Evolutionary conservation across 1,140 invertebrate genomes (phyloP).

Genomic region (Drosophila triauraria): DNA sequence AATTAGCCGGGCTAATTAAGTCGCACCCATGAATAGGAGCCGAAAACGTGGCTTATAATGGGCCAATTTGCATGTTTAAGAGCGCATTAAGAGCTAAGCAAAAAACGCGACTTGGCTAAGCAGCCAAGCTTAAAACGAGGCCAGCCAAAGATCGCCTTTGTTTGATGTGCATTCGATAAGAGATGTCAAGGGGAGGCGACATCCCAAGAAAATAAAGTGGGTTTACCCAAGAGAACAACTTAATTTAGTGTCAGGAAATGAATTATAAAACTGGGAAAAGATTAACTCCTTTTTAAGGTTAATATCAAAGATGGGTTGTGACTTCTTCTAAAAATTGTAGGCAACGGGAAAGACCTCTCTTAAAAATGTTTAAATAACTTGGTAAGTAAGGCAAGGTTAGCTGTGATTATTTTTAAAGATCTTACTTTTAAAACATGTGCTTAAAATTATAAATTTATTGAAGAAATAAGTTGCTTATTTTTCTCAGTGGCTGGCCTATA

Average conservation of each 20-base stretch:
- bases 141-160: conserved; percentile 25
- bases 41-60: conserved; percentile 63
- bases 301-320: not conserved
- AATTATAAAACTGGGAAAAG: too few species aligned
- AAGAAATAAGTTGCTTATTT: not conserved
- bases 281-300: too few species aligned
- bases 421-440: accelerated
- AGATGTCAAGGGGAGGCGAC: conserved; percentile 1
- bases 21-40: conserved; percentile 58
- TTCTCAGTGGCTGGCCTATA: conserved; percentile 39
- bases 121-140: conserved; percentile 44
- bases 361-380: too few species aligned
- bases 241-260: not conserved
- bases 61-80: conserved; percentile 77
- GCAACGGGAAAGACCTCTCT: accelerated
- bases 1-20: conserved; percentile 77
- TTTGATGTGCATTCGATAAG: conserved; percentile 27
- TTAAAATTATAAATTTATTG: too few species aligned
- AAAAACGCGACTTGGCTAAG: conserved; percentile 16
- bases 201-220: not conserved
- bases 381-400: not conserved
- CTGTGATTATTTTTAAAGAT: accelerated
- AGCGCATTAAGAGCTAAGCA: conserved; percentile 55
- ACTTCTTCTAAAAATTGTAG: not conserved
- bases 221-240: not conserved